These are phyloP conservation scores for Prionchulus punctatus DNA, from an alignment of 2,888 invertebrate species.

Conservation along the genomic window DNA sequence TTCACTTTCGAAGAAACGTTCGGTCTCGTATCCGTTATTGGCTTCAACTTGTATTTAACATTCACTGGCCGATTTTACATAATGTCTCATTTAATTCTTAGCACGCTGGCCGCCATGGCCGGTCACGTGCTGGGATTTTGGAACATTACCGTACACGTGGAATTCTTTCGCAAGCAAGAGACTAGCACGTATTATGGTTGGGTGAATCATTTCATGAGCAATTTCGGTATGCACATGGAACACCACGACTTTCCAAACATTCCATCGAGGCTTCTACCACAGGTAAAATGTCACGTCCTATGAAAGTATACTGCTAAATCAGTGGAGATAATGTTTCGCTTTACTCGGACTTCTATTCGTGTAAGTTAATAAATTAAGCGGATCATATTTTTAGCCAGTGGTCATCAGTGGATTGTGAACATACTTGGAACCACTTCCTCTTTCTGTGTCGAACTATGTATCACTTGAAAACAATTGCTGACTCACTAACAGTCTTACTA, in stretches of 20 bases:
- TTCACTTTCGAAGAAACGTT: slow-evolving; percentile 31
- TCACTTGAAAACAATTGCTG: too few species aligned
- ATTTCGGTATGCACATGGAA: slow-evolving; percentile 35
- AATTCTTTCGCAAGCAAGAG: slow-evolving; percentile 29
- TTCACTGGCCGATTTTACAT: background rate
- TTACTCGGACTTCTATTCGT: too few species aligned
- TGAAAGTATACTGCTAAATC: background rate
- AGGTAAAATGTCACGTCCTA: too few species aligned
- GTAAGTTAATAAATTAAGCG: too few species aligned
- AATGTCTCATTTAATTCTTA: slow-evolving; percentile 17
- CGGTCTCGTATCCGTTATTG: slow-evolving; percentile 24
- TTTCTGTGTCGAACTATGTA: too few species aligned
- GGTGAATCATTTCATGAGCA: slow-evolving; percentile 31
- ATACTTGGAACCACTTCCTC: too few species aligned
- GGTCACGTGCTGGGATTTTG: slow-evolving; percentile 7
- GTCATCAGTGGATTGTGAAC: too few species aligned
- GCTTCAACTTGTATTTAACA: background rate
- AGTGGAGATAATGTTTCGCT: background rate
- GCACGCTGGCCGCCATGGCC: background rate
- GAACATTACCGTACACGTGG: slow-evolving; percentile 24
- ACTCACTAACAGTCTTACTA: too few species aligned
- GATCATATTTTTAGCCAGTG: too few species aligned
- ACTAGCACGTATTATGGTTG: slow-evolving; percentile 36
- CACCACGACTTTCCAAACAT: slow-evolving; percentile 37
- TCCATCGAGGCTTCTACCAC: slow-evolving; percentile 30